Conservation (phyloP, 2,797 vertebrate genomes). For the Psittacula echo region DNA sequence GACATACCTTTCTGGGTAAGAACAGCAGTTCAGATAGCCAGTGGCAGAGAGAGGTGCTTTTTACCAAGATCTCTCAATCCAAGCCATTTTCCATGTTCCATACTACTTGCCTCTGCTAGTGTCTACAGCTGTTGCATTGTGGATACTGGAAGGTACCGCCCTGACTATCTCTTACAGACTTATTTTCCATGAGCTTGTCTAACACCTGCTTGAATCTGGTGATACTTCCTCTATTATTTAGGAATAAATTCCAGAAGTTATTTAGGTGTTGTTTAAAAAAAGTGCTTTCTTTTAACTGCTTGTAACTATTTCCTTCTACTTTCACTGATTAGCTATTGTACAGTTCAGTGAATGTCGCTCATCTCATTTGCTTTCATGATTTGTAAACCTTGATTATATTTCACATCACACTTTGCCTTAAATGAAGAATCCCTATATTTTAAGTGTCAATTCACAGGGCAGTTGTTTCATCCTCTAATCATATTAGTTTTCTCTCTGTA, state of each 20-base stretch:
- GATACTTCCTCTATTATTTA: neutral
- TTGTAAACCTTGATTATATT: neutral
- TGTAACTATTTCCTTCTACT: neutral
- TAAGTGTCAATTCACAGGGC: neutral
- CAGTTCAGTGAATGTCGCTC: neutral
- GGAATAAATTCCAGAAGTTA: neutral
- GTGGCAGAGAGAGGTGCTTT: neutral
- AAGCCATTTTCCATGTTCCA: neutral
- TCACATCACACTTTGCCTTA: rapidly evolving
- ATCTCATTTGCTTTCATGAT: neutral
- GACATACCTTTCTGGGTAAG: neutral
- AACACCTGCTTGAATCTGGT: neutral
- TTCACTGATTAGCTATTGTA: neutral
- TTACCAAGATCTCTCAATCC: neutral
- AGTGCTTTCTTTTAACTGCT: neutral
- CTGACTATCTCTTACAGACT: neutral
- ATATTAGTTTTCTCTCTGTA: neutral
- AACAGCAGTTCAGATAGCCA: neutral
- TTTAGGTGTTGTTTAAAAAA: neutral
- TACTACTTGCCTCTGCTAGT: rapidly evolving
- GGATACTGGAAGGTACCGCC: neutral
- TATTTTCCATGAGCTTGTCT: neutral
- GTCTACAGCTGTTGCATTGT: neutral
- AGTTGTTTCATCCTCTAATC: neutral
- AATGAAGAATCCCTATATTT: neutral